Percentiles rank a stretch among this genome's conserved stretches.
phyloP scores from a whole-genome alignment of 2,113 vertebrate species.

The Geococcyx californianus region DNA sequence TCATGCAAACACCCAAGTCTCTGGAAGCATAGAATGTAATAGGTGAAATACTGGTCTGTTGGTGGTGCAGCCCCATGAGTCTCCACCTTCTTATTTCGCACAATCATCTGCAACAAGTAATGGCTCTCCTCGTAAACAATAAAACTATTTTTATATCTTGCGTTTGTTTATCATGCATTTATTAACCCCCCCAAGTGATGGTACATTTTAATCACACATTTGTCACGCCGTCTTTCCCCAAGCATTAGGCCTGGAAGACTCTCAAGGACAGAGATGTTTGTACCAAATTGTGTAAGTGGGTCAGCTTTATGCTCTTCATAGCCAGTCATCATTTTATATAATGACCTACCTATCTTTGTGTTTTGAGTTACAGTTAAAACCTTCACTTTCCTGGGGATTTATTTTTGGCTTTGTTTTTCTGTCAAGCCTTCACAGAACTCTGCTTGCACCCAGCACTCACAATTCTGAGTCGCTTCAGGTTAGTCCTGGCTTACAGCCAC shows the following conservation, averaged over 20 bases:
- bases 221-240: neutral
- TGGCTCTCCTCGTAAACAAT: rapidly evolving
- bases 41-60: neutral
- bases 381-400: neutral
- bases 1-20: too few relatives aligned
- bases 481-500: neutral
- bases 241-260: rapidly evolving
- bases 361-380: neutral
- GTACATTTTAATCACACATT: neutral
- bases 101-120: neutral
- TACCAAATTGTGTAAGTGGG: neutral
- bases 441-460: neutral
- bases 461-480: rapidly evolving
- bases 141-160: neutral
- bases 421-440: neutral
- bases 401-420: neutral
- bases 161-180: neutral
- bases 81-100: neutral
- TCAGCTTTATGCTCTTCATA: neutral
- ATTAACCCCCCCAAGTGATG: neutral
- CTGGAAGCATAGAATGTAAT: neutral
- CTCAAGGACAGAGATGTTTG: neutral
- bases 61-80: rapidly evolving
- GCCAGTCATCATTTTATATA: neutral
- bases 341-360: neutral